Base-by-base conservation (phyloP, 2,797 vertebrate genomes). In the Oophaga sylvatica region DNA sequence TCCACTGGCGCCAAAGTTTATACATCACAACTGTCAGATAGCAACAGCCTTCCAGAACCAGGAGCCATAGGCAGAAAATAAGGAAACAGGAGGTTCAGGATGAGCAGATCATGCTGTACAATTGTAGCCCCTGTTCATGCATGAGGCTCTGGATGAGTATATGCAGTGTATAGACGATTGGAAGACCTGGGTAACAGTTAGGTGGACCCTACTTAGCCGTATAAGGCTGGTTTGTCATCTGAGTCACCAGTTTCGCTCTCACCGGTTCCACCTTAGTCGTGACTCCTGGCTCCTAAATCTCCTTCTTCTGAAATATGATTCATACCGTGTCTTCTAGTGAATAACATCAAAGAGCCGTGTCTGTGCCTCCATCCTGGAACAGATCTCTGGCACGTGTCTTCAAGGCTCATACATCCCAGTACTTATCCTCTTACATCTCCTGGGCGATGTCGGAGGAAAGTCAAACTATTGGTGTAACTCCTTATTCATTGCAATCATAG, bases 301-400 rank as follows among this genome's bases (percentile, higher is more conserved):
- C 22, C 3, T 22, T 62, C 22, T 19, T 68, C 65, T 26, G 45
- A 5, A 56, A 56, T 57, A 70, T 84, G 82, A 84, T 22, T 84
- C 82, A 84, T 45, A 19, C 53, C 10, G 22, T 67, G 41, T 63
- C 41, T 56, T 45, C 60, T 56, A 11, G 41, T 85, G 73, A 78
- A 65, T 85, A 60, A 77, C 73, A 85, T 85, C 81, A 35, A 71
- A 60, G 81, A 9, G 29, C 26, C 19, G 19, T 2, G 26, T 83
- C 67, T n/a, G 16, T 17, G 22, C 53, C 45, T 53, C n/a, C 80
- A 12, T 60, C 79, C 79, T 81, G 35, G 35, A 65, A 80, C 12
- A 81, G 31, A 62, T 60, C 45, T 13, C 65, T 15, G 22, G 56
- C 82, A 75, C 68, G 53, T 62, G 82, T 60, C 53, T 60, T 4